Percentiles rank a stretch among this genome's conserved stretches.
phyloP scores from a whole-genome alignment of 2,113 vertebrate genomes.

The Alces alces region DNA sequence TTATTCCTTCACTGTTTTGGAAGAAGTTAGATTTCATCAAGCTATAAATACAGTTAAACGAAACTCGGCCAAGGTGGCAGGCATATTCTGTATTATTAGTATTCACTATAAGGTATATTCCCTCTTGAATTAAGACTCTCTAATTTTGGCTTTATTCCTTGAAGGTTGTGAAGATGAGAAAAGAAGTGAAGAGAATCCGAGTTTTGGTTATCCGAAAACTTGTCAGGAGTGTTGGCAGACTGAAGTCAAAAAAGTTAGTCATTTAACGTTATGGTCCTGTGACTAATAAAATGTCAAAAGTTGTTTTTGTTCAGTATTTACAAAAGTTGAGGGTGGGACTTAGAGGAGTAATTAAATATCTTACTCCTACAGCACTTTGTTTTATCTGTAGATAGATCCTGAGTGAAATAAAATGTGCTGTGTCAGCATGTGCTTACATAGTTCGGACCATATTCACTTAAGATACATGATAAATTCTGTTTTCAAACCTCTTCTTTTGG shows the following conservation, averaged over 20 bases:
- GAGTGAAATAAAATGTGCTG: not conserved
- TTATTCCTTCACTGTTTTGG: slow-evolving; percentile 32
- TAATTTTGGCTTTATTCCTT: slow-evolving; percentile 67
- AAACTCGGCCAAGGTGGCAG: not conserved
- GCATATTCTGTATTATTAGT: not conserved
- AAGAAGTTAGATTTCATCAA: slow-evolving; percentile 58
- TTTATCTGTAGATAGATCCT: not conserved
- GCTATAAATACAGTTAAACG: slow-evolving; percentile 31
- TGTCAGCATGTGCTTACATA: not conserved
- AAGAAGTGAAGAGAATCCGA: slow-evolving; percentile 92
- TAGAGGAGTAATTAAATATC: not conserved
- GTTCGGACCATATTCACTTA: not conserved
- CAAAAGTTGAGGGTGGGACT: not conserved
- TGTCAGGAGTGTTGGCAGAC: slow-evolving; percentile 84
- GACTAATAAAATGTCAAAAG: slow-evolving; percentile 29
- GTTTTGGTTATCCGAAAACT: slow-evolving; percentile 90
- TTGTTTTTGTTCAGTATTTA: slow-evolving; percentile 15
- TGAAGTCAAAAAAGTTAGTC: slow-evolving; percentile 91
- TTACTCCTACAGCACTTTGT: not conserved
- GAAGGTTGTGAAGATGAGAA: slow-evolving; percentile 97
- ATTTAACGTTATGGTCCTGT: not conserved
- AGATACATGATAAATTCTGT: not conserved
- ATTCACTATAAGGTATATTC: slow-evolving; percentile 16
- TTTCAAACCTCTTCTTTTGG: not conserved
- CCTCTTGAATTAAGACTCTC: not conserved